Evolutionary conservation across 2,888 invertebrate genomes (phyloP).

Genomic region (Timema cristinae): DNA sequence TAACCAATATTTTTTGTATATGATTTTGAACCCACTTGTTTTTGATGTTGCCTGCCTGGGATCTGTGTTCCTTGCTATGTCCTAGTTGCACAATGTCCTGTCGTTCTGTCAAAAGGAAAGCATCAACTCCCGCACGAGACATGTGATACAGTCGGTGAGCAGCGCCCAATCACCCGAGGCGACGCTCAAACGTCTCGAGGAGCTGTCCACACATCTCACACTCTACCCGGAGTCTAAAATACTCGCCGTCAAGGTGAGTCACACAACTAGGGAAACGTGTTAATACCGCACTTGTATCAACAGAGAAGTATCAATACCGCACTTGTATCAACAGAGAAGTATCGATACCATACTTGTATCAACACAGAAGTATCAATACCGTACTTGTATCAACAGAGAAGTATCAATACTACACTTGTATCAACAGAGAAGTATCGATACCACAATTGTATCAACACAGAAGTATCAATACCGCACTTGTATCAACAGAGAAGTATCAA

Average conservation of each 20-base stretch:
- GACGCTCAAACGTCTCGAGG: slow-evolving; percentile 59
- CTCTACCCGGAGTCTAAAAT: slow-evolving; percentile 69
- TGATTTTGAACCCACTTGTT: not conserved
- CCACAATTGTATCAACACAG: too few species aligned
- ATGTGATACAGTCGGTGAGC: slow-evolving; percentile 60
- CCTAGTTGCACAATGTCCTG: not conserved
- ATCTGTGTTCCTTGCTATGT: not conserved
- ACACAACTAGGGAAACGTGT: slow-evolving; percentile 19
- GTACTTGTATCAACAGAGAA: too few species aligned
- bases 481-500: too few species aligned
- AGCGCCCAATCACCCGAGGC: slow-evolving; percentile 55
- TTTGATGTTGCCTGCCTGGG: not conserved
- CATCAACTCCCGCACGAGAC: slow-evolving; percentile 61
- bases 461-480: too few species aligned
- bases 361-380: too few species aligned
- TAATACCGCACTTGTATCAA: too few species aligned
- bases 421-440: too few species aligned
- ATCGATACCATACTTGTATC: too few species aligned
- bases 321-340: too few species aligned
- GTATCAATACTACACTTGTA: too few species aligned
- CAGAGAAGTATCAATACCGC: too few species aligned
- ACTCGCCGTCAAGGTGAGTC: slow-evolving; percentile 63
- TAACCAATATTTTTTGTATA: too few species aligned
- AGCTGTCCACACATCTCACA: slow-evolving; percentile 67
- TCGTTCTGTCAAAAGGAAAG: slow-evolving; percentile 47